Percentiles rank a stretch among this genome's conserved stretches.
Conservation (phyloP, 2,888 invertebrate genomes). For the Drosophila fulvimacula region DNA sequence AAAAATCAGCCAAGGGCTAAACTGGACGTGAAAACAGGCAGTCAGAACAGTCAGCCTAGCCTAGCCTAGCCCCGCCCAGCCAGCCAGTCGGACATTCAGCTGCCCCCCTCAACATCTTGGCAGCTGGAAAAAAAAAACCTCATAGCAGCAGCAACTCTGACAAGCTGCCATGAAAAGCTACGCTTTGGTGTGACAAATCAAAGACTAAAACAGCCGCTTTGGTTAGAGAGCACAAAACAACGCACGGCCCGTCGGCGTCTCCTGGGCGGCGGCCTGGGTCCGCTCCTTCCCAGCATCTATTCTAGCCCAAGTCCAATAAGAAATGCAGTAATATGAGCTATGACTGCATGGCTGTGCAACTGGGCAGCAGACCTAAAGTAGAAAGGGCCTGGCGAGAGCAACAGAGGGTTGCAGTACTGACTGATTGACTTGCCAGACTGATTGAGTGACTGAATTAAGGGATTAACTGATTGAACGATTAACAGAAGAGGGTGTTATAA, state of each 20-base stretch:
- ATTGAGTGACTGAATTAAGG: background rate
- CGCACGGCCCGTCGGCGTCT: conserved; percentile 45
- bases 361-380: background rate
- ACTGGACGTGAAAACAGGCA: conserved; percentile 74
- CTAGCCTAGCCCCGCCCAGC: conserved; percentile 17
- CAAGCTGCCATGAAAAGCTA: conserved; percentile 72
- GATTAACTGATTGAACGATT: background rate
- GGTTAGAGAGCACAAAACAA: conserved; percentile 67
- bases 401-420: too few species aligned
- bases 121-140: conserved; percentile 40
- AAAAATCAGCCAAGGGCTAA: conserved; percentile 81
- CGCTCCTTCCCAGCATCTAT: background rate
- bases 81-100: conserved; percentile 32
- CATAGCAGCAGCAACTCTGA: conserved; percentile 44
- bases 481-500: background rate
- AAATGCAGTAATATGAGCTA: conserved; percentile 5
- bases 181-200: conserved; percentile 83
- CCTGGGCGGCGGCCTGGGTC: too few species aligned
- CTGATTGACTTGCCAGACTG: background rate
- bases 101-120: conserved; percentile 18
- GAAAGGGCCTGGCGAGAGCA: background rate
- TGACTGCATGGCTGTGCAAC: background rate
- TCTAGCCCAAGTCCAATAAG: background rate
- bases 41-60: conserved; percentile 13
- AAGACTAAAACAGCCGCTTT: conserved; percentile 79